Evolutionary conservation across 2,113 vertebrate genomes (phyloP), one percentile per base, ranked within the genome.

Genomic region (Leptodactylus fuscus): DNA sequence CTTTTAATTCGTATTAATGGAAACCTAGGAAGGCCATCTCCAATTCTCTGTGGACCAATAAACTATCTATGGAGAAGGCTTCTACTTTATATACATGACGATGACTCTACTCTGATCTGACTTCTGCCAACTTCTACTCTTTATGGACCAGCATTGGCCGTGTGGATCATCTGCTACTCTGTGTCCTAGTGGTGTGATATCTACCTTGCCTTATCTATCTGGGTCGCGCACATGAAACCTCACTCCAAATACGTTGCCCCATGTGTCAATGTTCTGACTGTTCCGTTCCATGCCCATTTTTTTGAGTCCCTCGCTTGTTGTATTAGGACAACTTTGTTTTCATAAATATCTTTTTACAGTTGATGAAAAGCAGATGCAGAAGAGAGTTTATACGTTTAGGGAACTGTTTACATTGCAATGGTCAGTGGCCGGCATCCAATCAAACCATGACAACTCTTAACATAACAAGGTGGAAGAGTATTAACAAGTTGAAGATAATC

Each of bases 341-440:
- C 1, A 36, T 34, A 36, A 53, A 58, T 34, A 76, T n/a, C 38
- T 27, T 71, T 44, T 83, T 34, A 16, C 0, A 34, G n/a, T 69
- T 77, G 73, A 85, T 7, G 10, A 69, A 78, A 67, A 49, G 3
- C 82, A 85, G 82, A 51, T 29, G 10, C 36, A 15, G 8, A 3
- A 4, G 41, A 48, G 46, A 77, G 82, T 85, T 77, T 85, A 85
- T 51, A 85, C 27, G 32, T 85, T 77, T 85, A 85, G 44, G 29
- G 60, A 46, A 60, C 18, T 85, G 82, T 77, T 85, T 85, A 85
- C 18, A 85, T 78, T 77, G 36, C 22, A 15, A 24, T 46, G 82
- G 55, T 22, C 41, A 38, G 73, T 67, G 82, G 82, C 73, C 58
- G 16, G 53, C 27, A 1, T 76, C 71, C 82, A 83, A 62, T 36